Base-by-base conservation (phyloP, 2,888 invertebrate species). In the Drosophila mimetica region DNA sequence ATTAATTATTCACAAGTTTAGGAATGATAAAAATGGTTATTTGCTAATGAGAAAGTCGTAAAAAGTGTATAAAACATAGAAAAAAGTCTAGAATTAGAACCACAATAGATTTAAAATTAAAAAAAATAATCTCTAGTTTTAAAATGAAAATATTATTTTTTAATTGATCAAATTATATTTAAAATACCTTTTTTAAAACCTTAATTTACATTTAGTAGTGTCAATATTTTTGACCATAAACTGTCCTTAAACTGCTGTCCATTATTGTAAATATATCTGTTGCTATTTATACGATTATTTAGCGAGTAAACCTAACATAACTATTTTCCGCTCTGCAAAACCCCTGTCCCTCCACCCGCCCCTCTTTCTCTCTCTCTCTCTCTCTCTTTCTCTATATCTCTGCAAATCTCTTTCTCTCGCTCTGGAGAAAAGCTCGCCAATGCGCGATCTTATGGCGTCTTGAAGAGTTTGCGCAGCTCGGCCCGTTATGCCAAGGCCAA, bases 381-480 rank as follows among this genome's bases (percentile, higher is more conserved):
- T 28, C 30, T 51, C 7, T 53, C 2, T 44, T 3, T 47, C 9
- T 46, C 9, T 39, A 22, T 54, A 5, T 72, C 30, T 30, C 11
- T 34, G 8, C 34, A 39, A 36, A 30, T 52, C 13, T 20, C 7
- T 22, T 51, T 65, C 36, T 60, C 11, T 57, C 32, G 41, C 16
- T 54, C 22, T 42, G 18, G 58, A 14, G 44, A 44, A 71, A 87
- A 83, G 83, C 86, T 83, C 34, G 74, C 88, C 34, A 86, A 55
- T 65, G 87, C 82, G 14, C 85, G 82, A 20, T 83, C 82, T 4
- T 87, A 78, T 42, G 88, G 86, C 44, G 83, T 83, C 46, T 72
- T 83, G 32, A 83, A 83, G 60, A 87, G 88, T 60, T 72, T 83
- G 59, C 82, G 83, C 18, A 70, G 71, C 48, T 83, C 83, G 32